Percentiles rank a stretch among this genome's conserved stretches.
These are phyloP conservation scores for Charadrius vociferus DNA, from an alignment of 2,113 vertebrate genomes.

Conservation along the genomic window DNA sequence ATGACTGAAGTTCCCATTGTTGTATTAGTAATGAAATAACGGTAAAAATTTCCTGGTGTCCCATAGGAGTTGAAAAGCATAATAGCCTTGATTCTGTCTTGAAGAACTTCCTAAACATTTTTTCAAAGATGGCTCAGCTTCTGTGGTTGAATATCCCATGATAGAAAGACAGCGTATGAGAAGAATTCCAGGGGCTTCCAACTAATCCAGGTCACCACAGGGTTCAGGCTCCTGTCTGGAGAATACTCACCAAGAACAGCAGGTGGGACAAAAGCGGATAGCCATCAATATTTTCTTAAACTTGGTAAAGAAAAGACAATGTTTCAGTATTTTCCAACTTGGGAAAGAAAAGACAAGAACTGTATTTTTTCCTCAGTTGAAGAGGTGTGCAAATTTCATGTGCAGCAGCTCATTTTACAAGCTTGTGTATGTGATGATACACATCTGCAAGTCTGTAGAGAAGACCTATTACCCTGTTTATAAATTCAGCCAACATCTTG, in stretches of 20 bases:
- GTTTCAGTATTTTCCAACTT: neutral
- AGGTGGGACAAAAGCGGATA: neutral
- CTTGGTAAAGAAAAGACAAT: neutral
- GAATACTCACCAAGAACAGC: neutral
- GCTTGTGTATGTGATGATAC: too few species aligned
- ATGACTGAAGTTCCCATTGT: neutral
- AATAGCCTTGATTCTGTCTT: neutral
- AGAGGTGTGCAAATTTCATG: neutral
- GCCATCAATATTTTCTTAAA: neutral
- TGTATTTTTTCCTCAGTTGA: neutral
- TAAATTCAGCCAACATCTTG: neutral
- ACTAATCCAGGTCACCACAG: rapidly evolving
- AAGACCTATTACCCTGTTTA: neutral
- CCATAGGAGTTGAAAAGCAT: neutral
- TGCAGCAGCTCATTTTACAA: neutral
- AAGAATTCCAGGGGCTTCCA: neutral
- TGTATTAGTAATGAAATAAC: neutral
- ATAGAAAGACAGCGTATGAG: neutral
- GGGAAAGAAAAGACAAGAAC: neutral
- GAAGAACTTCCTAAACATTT: neutral
- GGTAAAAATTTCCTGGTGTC: neutral
- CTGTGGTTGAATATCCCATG: neutral
- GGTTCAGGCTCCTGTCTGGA: neutral
- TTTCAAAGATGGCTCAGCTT: neutral
- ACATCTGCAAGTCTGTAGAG: neutral